Evolutionary conservation across 2,888 invertebrate species (phyloP).

Genomic region (Drosophila trichaetosa): DNA sequence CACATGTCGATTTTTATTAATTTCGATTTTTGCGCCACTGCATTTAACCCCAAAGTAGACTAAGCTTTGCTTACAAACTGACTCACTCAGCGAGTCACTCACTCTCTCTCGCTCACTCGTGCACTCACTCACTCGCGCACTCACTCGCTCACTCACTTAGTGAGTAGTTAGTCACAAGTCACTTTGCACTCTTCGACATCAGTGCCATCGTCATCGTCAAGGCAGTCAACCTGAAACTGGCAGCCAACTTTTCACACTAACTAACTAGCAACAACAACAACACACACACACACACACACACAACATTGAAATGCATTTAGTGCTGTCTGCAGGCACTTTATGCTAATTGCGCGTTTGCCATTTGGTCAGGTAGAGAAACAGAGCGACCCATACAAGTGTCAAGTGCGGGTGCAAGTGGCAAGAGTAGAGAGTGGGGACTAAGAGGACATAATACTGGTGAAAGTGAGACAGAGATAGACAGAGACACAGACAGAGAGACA

Average conservation of each 20-base stretch:
- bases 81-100: background rate
- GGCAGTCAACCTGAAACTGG: constrained; percentile 62
- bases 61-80: background rate
- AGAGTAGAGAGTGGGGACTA: background rate
- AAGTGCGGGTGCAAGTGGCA: constrained; percentile 45
- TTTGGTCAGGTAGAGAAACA: constrained; percentile 62
- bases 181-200: constrained; percentile 36
- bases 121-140: background rate
- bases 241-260: constrained; percentile 59
- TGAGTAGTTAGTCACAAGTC: constrained; percentile 18
- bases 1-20: background rate
- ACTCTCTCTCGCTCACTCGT: too few relatives aligned
- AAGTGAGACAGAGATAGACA: background rate
- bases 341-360: constrained; percentile 78
- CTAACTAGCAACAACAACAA: constrained; percentile 27
- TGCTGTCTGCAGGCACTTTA: constrained; percentile 63
- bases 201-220: constrained; percentile 37
- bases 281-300: constrained; percentile 13
- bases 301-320: constrained; percentile 27
- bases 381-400: constrained; percentile 46
- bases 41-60: background rate
- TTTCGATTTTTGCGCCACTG: background rate
- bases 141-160: constrained; percentile 5
- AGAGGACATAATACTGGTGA: background rate
- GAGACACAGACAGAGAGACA: background rate